phyloP scores from a whole-genome alignment of 1,140 invertebrate genomes.

The Pinna nobilis region DNA sequence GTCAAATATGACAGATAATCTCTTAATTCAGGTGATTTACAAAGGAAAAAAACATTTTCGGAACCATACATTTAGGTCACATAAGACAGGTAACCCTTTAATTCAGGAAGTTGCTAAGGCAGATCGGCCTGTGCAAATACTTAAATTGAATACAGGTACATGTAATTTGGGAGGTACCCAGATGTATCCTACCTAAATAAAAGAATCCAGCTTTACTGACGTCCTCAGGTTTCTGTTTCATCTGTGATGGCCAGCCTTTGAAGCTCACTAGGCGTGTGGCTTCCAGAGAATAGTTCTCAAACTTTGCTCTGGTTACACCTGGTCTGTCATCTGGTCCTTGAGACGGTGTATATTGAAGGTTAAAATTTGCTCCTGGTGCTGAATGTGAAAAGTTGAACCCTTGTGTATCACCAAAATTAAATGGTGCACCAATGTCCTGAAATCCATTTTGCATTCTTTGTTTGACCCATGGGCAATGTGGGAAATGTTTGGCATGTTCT shows the following conservation, averaged over 20 bases:
- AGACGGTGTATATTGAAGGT: slow-evolving; percentile 8
- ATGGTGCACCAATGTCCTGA: background rate
- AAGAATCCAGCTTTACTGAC: slow-evolving; percentile 92
- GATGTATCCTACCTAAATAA: slow-evolving; percentile 81
- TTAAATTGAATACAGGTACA: too few relatives aligned
- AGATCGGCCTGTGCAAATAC: too few relatives aligned
- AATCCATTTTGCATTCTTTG: background rate
- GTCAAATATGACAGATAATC: too few relatives aligned
- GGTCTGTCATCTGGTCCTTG: slow-evolving; percentile 1
- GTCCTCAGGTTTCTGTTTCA: slow-evolving; percentile 82
- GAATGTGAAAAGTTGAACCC: background rate
- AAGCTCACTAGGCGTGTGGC: slow-evolving; percentile 84
- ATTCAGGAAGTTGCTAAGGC: too few relatives aligned
- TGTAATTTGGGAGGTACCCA: too few relatives aligned
- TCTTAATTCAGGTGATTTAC: too few relatives aligned
- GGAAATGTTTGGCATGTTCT: slow-evolving; percentile 84
- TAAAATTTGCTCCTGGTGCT: slow-evolving; percentile 13
- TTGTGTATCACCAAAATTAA: background rate
- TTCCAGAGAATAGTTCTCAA: slow-evolving; percentile 75
- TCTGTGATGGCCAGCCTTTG: slow-evolving; percentile 73
- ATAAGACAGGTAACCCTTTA: too few relatives aligned
- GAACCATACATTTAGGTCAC: too few relatives aligned
- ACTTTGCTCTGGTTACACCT: slow-evolving; percentile 51
- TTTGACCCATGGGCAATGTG: slow-evolving; percentile 79
- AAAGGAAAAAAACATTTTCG: background rate